Evolutionary conservation across 2,797 vertebrate genomes (phyloP), one percentile per base, ranked within the genome.

Genomic region (Tenualosa ilisha): DNA sequence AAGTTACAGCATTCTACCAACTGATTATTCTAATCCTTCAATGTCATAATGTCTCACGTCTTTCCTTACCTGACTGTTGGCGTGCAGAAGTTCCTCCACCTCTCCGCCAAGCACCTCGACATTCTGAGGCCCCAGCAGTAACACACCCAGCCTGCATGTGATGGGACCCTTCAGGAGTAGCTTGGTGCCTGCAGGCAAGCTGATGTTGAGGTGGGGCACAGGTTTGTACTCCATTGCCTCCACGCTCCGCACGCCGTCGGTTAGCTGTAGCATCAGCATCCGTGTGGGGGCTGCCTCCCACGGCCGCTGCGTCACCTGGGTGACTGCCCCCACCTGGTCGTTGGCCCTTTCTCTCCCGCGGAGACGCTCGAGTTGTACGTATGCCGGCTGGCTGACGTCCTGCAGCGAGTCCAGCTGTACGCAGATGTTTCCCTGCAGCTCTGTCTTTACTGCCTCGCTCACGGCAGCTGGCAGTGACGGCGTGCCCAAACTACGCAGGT

Each of bases 221-320:
- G 96, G 90, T 26, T 95, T 95, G 91, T 99, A 98, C 85, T 99
- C 98, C 96, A 99, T 97, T 26, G 96, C 98, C 89, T 99, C 97
- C 88, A 99, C 89, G 87, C 94, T 96, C 88, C 97, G 95, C 86
- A 97, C 93, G 59, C 98, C 98, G 92, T 99, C 98, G 4, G 98
- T 99, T 81, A 99, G 90, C 91, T 99, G 97, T 37, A 99, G 88
- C 90, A 99, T 95, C 43, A 99, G 92, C 98, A 99, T 96, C 82
- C 97, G 96, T 5, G 95, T 96, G 63, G 97, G 91, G 89, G 95
- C 92, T 92, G 95, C 92, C 93, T 99, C 98, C 98, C 98, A 99
- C 22, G 97, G 92, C 87, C 93, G 96, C 88, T 94, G 96, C 2
- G 94, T 95, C 86, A 88, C 82, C 91, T 97, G 97, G 68, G 97